These are phyloP conservation scores for Gouania willdenowi DNA, from an alignment of 2,797 vertebrate genomes.

Conservation along the genomic window DNA sequence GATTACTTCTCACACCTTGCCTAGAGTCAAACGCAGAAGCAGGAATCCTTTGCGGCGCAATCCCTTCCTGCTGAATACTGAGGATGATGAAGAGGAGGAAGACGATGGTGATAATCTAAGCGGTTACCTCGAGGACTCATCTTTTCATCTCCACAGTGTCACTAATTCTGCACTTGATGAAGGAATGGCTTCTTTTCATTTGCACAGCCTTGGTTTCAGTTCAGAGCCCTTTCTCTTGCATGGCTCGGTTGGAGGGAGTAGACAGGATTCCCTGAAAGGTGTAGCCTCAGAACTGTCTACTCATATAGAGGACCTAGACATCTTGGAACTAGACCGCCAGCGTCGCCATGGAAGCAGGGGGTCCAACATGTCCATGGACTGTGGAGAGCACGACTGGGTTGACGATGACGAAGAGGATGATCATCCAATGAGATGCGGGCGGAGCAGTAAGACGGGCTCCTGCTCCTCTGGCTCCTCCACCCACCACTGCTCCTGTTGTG, in stretches of 20 bases:
- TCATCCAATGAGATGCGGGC: constrained; percentile 71
- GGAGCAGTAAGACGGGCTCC: constrained; percentile 67
- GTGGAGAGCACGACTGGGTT: constrained; percentile 87
- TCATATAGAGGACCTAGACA: constrained; percentile 72
- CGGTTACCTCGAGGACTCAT: constrained; percentile 78
- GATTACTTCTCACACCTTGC: constrained; percentile 53
- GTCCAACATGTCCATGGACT: constrained; percentile 85
- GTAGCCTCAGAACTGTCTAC: constrained; percentile 50
- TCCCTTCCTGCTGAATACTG: constrained; percentile 83
- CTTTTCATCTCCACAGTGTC: constrained; percentile 76
- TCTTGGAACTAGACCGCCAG: constrained; percentile 75
- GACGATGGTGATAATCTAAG: constrained; percentile 70
- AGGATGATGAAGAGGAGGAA: constrained; percentile 76
- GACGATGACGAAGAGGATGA: constrained; percentile 72
- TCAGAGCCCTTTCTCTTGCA: constrained; percentile 86
- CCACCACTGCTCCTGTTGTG: constrained; percentile 80
- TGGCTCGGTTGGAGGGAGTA: constrained; percentile 53
- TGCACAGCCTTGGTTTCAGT: constrained; percentile 64
- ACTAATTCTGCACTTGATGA: constrained; percentile 32
- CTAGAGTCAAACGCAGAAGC: constrained; percentile 45
- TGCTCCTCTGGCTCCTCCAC: constrained; percentile 71
- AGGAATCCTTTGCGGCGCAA: constrained; percentile 79
- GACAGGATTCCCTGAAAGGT: constrained; percentile 55
- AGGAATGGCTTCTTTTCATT: constrained; percentile 53
- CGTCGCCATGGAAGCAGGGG: constrained; percentile 74